A percentile compares a stretch with the other conserved stretches of the same genome.
phyloP scores from a whole-genome alignment of 1,140 invertebrate species.

The Dinoponera quadriceps region DNA sequence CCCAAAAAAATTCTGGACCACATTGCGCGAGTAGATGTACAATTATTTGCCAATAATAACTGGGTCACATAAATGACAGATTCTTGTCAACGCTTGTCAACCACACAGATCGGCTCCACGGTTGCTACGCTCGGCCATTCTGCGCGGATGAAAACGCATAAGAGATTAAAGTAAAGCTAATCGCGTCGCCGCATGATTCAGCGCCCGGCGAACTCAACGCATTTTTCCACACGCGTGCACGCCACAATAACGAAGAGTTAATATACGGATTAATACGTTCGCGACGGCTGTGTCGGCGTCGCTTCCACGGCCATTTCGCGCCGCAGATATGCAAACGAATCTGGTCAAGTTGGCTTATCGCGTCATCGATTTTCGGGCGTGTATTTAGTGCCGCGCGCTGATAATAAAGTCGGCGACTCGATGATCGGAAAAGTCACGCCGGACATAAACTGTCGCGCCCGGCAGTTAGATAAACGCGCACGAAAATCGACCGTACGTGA shows the following conservation, averaged over 20 bases:
- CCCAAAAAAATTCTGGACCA: no score
- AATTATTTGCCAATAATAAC: no score
- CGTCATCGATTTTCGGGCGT: constrained; percentile 50
- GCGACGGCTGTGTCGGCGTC: constrained; percentile 20
- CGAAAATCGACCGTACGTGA: constrained; percentile 38
- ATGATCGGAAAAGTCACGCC: constrained; percentile 58
- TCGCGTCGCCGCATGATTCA: not conserved
- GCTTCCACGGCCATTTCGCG: constrained; percentile 3
- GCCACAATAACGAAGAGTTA: constrained; percentile 48
- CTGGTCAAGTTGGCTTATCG: constrained; percentile 59
- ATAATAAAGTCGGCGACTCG: constrained; percentile 54
- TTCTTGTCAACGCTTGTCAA: no score
- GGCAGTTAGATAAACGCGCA: constrained; percentile 40
- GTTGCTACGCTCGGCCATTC: no score
- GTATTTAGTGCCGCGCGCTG: constrained; percentile 41
- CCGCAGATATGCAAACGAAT: constrained; percentile 57
- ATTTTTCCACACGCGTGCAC: constrained; percentile 26
- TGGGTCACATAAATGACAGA: no score
- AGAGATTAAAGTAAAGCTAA: constrained; percentile 29
- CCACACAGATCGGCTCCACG: no score
- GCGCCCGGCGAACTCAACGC: not conserved
- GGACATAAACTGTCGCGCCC: constrained; percentile 22
- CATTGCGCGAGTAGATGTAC: no score
- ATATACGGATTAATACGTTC: constrained; percentile 58
- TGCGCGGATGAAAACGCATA: no score